Conservation (phyloP, 23 tunicate genomes). For the Phallusia fumigata region DNA sequence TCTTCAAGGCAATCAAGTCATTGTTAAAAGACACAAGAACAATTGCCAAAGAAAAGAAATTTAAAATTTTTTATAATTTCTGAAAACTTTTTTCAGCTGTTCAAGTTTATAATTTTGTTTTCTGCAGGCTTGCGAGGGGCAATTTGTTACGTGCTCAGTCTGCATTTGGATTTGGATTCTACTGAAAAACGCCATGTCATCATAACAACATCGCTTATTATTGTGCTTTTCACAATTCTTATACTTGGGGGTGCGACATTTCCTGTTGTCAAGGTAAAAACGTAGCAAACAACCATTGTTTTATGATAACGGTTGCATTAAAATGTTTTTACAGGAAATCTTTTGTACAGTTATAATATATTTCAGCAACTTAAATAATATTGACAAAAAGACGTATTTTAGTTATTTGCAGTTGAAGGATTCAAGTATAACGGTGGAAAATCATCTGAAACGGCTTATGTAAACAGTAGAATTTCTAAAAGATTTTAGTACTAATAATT, state of each 20-base stretch:
- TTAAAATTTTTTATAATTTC: too few relatives aligned
- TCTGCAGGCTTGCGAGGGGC: slow-evolving; percentile 88
- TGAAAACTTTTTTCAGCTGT: too few relatives aligned
- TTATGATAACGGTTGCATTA: too few relatives aligned
- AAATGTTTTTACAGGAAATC: too few relatives aligned
- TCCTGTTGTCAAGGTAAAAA: slow-evolving; percentile 95
- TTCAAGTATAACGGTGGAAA: not conserved
- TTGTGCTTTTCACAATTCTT: slow-evolving; percentile 90
- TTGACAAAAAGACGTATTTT: not conserved
- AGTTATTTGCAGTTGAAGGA: slow-evolving; percentile 1
- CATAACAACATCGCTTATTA: slow-evolving; percentile 89
- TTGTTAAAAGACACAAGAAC: too few relatives aligned
- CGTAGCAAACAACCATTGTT: too few relatives aligned
- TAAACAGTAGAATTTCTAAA: not conserved
- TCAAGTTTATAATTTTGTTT: too few relatives aligned
- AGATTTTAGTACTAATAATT: too few relatives aligned
- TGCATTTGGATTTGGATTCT: slow-evolving; percentile 90
- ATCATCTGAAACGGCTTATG: not conserved
- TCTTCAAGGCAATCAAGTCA: too few relatives aligned
- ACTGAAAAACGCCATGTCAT: slow-evolving; percentile 90
- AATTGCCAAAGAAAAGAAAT: too few relatives aligned
- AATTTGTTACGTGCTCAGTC: slow-evolving; percentile 85
- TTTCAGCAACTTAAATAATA: too few relatives aligned
- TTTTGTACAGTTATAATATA: too few relatives aligned
- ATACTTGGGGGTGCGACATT: slow-evolving; percentile 93